Conservation (phyloP, 2,888 invertebrate genomes). For the Drosophila subsilvestris region DNA sequence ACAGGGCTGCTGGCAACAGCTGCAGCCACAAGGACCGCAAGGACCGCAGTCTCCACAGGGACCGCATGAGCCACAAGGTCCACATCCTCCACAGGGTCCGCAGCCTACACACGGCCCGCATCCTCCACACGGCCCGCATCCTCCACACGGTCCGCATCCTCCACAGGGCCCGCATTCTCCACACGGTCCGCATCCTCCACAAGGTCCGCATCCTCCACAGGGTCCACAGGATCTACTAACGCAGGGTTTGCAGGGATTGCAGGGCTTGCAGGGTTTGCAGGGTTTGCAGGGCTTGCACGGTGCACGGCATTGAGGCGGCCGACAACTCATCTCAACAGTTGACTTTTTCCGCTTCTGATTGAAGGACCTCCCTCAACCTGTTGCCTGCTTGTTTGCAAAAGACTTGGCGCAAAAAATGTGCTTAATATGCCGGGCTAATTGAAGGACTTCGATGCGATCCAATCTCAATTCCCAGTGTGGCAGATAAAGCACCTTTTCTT, state of each 20-base stretch:
- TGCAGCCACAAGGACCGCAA: constrained; percentile 45
- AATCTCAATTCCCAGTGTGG: constrained; percentile 8
- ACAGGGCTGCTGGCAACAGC: constrained; percentile 63
- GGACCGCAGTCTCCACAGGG: too few species aligned
- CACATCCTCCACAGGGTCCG: neutral
- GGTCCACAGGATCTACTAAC: constrained; percentile 27
- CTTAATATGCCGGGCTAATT: constrained; percentile 59
- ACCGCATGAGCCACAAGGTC: constrained; percentile 45
- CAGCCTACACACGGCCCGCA: too few species aligned
- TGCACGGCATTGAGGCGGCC: constrained; percentile 5
- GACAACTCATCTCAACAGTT: constrained; percentile 39
- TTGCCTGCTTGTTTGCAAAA: constrained; percentile 30
- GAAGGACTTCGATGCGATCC: neutral
- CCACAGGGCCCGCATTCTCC: constrained; percentile 55
- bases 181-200: constrained; percentile 39
- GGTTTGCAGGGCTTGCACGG: constrained; percentile 55
- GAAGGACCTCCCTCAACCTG: constrained; percentile 25
- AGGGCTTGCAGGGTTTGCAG: constrained; percentile 55
- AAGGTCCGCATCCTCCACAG: neutral
- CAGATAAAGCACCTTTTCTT: constrained; percentile 69
- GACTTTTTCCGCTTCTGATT: neutral
- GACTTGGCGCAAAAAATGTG: constrained; percentile 62
- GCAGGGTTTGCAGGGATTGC: constrained; percentile 37
- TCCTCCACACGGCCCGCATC: too few species aligned
- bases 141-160: constrained; percentile 56